A percentile compares a stretch with the other conserved stretches of the same genome.
These are phyloP conservation scores for Cygnus olor DNA, from an alignment of 2,797 vertebrate genomes.

Conservation along the genomic window DNA sequence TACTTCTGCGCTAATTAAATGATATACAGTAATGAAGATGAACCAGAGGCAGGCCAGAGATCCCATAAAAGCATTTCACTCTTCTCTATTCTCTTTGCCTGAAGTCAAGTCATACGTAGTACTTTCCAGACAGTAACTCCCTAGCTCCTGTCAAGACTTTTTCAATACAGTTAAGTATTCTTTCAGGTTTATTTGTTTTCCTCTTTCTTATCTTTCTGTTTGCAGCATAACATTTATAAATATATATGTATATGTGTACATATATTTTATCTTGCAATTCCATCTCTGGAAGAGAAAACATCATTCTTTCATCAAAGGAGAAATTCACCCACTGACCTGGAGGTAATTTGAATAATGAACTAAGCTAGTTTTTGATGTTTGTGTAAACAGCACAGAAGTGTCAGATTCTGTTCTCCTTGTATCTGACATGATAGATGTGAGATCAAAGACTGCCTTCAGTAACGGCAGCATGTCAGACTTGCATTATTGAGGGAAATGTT, in stretches of 20 bases:
- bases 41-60: neutral
- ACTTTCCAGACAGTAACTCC: neutral
- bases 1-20: neutral
- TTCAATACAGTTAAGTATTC: neutral
- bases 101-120: neutral
- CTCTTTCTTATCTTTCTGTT: neutral
- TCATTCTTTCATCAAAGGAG: constrained; percentile 8
- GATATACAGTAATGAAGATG: neutral
- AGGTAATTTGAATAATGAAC: constrained; percentile 56
- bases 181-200: neutral
- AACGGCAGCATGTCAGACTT: neutral
- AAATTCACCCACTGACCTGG: constrained; percentile 56
- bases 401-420: constrained; percentile 14
- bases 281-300: neutral
- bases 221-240: constrained; percentile 14
- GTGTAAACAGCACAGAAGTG: constrained; percentile 18
- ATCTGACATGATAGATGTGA: neutral
- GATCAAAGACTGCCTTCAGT: constrained; percentile 42
- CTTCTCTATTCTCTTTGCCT: constrained; percentile 18
- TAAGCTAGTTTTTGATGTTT: constrained; percentile 34
- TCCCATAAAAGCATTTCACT: neutral
- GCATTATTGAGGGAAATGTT: neutral
- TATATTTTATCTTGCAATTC: constrained; percentile 1
- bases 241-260: neutral
- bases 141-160: neutral